phyloP scores from a whole-genome alignment of 2,113 vertebrate genomes.

The Lasiurus borealis region DNA sequence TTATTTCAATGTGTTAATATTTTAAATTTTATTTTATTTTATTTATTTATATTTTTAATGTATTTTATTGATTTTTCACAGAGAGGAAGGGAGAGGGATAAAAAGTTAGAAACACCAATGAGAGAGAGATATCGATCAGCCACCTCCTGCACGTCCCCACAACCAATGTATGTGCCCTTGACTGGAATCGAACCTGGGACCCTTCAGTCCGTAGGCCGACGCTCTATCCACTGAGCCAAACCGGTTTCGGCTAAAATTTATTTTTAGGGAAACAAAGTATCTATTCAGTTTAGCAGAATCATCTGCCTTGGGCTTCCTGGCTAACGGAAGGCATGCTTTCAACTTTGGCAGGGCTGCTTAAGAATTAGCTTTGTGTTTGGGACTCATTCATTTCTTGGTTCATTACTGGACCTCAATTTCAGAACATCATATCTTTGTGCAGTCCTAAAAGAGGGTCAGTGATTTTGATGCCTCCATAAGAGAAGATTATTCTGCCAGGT shows the following conservation, averaged over 20 bases:
- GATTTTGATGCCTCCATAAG: background rate
- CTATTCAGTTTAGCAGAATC: slow-evolving; percentile 15
- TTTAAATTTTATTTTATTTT: background rate
- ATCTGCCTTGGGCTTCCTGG: slow-evolving; percentile 26
- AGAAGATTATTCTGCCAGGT: background rate
- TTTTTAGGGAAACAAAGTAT: slow-evolving; percentile 48
- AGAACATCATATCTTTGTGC: background rate
- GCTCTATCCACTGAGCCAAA: too few species aligned
- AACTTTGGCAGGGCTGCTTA: background rate
- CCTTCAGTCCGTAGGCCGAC: too few species aligned
- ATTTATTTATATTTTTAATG: too few species aligned
- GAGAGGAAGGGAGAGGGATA: too few species aligned
- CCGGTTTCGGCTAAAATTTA: background rate
- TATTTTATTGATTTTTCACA: too few species aligned
- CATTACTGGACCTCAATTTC: background rate
- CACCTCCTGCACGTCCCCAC: too few species aligned
- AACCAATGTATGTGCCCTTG: too few species aligned
- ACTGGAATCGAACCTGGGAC: too few species aligned
- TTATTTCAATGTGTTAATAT: slow-evolving; percentile 38
- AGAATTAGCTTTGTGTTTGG: background rate
- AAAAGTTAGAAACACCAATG: too few species aligned
- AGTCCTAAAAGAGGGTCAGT: slow-evolving; percentile 6
- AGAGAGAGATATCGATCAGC: too few species aligned
- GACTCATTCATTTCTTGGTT: background rate
- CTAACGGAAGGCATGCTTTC: background rate